A percentile compares a stretch with the other conserved stretches of the same genome.
These are phyloP conservation scores for Tricholauxania praeusta DNA, from an alignment of 2,888 invertebrate genomes.

Conservation along the genomic window DNA sequence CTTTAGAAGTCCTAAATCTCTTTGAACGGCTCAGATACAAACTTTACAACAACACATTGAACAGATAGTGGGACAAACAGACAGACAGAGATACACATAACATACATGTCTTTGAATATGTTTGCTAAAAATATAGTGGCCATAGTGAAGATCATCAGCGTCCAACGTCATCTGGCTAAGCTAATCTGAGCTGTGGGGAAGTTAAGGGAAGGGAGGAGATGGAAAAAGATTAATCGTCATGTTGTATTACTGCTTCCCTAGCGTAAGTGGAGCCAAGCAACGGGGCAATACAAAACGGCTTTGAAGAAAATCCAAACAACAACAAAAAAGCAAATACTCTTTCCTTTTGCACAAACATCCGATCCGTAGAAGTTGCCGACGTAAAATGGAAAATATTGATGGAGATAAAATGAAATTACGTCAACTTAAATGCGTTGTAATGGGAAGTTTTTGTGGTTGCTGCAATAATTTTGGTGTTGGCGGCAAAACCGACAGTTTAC, in stretches of 20 bases:
- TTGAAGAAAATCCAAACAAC: neutral
- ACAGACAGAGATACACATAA: slow-evolving; percentile 14
- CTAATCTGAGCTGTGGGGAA: neutral
- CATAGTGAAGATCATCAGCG: slow-evolving; percentile 16
- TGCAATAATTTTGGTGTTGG: slow-evolving; percentile 17
- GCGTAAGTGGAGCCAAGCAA: neutral
- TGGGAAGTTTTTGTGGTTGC: slow-evolving; percentile 32
- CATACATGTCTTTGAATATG: slow-evolving; percentile 27
- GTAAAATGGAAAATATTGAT: slow-evolving; percentile 42
- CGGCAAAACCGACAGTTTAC: neutral
- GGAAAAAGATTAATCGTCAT: slow-evolving; percentile 22
- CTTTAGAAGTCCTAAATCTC: slow-evolving; percentile 28
- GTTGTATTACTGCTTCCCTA: neutral
- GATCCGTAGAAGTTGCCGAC: slow-evolving; percentile 4
- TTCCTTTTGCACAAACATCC: neutral
- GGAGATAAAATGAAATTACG: slow-evolving; percentile 49
- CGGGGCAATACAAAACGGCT: slow-evolving; percentile 5
- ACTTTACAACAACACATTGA: neutral
- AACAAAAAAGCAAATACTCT: neutral
- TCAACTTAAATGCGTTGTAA: slow-evolving; percentile 47
- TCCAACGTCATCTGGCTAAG: neutral
- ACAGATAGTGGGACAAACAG: slow-evolving; percentile 16
- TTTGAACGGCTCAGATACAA: neutral
- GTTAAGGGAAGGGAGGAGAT: neutral
- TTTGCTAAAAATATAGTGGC: slow-evolving; percentile 13